These are phyloP conservation scores for Manacus vitellinus DNA, from an alignment of 2,113 vertebrate species.

Conservation along the genomic window DNA sequence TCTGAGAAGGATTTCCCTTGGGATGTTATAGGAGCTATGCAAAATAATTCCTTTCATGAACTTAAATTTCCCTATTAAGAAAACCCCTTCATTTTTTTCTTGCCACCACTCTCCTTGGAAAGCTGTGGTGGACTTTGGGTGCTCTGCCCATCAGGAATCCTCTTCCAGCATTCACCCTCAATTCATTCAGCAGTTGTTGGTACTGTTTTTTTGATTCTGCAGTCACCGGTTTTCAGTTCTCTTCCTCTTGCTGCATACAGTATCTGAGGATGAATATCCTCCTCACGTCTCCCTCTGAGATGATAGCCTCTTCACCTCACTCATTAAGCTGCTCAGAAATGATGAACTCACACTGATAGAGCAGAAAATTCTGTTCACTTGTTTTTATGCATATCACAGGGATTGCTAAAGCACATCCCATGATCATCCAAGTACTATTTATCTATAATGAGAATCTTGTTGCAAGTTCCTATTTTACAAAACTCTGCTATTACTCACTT, in stretches of 20 bases:
- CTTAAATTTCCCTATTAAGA: not conserved
- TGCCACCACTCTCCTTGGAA: not conserved
- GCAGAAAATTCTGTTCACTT: not conserved
- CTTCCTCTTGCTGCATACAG: not conserved
- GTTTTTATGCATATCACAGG: not conserved
- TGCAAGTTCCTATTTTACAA: not conserved
- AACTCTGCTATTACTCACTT: not conserved
- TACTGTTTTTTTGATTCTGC: not conserved
- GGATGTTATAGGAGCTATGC: not conserved
- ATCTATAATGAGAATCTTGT: constrained; percentile 30
- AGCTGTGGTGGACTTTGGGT: not conserved
- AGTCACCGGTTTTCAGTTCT: not conserved
- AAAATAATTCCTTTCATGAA: not conserved
- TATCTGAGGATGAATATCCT: not conserved
- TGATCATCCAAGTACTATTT: not conserved
- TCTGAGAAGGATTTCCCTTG: not conserved
- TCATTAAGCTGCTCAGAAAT: not conserved
- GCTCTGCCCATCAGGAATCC: not conserved
- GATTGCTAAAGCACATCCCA: not conserved
- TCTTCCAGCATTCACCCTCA: not conserved
- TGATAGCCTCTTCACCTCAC: not conserved
- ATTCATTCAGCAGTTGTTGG: not conserved
- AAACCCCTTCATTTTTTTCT: not conserved
- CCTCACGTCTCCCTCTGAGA: not conserved
- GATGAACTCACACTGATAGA: not conserved